Evolutionary conservation across 2,888 invertebrate species (phyloP), one percentile per base, ranked within the genome.

Genomic region (Aporophyla lueneburgensis): DNA sequence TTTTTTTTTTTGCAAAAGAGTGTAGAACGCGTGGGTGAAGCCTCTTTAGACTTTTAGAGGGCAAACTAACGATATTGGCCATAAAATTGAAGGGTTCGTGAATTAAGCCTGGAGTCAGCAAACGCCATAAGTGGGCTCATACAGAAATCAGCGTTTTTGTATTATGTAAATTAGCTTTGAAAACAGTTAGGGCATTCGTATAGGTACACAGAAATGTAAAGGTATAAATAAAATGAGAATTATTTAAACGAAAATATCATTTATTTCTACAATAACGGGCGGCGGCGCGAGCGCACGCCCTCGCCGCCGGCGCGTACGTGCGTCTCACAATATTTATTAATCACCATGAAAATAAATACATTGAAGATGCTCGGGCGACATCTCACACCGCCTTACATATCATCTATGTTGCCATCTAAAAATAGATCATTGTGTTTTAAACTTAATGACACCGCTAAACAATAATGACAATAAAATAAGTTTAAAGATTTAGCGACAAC

Each of bases 161-260:
- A 24, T 24, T 24, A 46, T 46, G 24, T 46, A 6, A 16, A 16
- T 66, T 66, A 14, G 33, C n/a, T 33, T 66, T 33, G 21, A 33
- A 53, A n/a, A 40, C 10, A 24, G 19, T 24, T 63, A 46, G 24
- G 1, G 12, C 49, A 49, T 65, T 46, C 19, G 14, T n/a, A 24
- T 51, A 46, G 12, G 43, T 46, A 24, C 6, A 71, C 2, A 21
- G 16, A 33, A 14, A 33, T 27, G 46, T 9, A 53, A 14, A 66
- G 40, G 46, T 43, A 53, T 19, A 91, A 93, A 92, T 92, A 93
- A 95, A 93, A 92, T 93, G 90, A 90, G 92, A 92, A 93, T 93
- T 89, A 86, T 93, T 92, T 96, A 96, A 96, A 96, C 96, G 96
- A 96, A 96, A 96, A 96, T 96, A 96, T 96, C 95, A 95, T 96